These are phyloP conservation scores for Liodrosophila aerea DNA, from an alignment of 2,888 invertebrate genomes.

Conservation along the genomic window DNA sequence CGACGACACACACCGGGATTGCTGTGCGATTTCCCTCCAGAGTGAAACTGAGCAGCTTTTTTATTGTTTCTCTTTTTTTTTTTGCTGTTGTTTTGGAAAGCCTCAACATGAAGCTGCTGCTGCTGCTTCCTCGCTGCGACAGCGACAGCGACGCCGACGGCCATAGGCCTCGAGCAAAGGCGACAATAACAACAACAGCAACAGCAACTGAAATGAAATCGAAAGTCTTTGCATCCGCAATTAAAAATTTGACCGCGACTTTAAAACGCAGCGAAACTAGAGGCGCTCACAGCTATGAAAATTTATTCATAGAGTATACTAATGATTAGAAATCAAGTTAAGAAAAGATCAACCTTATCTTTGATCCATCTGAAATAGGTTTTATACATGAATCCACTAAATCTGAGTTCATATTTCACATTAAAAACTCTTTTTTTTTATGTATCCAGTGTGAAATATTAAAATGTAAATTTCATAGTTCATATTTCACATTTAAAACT, in stretches of 20 bases:
- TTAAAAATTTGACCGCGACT: constrained; percentile 62
- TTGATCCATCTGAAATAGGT: too few species aligned
- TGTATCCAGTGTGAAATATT: too few species aligned
- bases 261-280: constrained; percentile 51
- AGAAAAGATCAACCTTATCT: too few species aligned
- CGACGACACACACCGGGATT: constrained; percentile 44
- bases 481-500: too few species aligned
- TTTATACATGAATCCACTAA: too few species aligned
- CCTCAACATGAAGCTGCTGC: constrained; percentile 48
- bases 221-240: constrained; percentile 76
- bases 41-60: constrained; percentile 70
- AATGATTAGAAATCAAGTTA: too few species aligned
- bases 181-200: constrained; percentile 12
- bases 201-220: constrained; percentile 59
- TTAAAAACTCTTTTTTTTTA: too few species aligned
- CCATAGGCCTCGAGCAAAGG: constrained; percentile 27
- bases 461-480: too few species aligned
- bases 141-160: constrained; percentile 10
- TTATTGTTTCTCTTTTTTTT: constrained; percentile 9
- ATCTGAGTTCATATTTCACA: too few species aligned
- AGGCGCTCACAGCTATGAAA: constrained; percentile 27
- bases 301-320: too few species aligned
- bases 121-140: constrained; percentile 18
- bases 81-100: constrained; percentile 71
- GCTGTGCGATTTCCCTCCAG: constrained; percentile 72